Evolutionary conservation across 1,140 invertebrate genomes (phyloP), one percentile per base, ranked within the genome.

Genomic region (Phortica variegata): DNA sequence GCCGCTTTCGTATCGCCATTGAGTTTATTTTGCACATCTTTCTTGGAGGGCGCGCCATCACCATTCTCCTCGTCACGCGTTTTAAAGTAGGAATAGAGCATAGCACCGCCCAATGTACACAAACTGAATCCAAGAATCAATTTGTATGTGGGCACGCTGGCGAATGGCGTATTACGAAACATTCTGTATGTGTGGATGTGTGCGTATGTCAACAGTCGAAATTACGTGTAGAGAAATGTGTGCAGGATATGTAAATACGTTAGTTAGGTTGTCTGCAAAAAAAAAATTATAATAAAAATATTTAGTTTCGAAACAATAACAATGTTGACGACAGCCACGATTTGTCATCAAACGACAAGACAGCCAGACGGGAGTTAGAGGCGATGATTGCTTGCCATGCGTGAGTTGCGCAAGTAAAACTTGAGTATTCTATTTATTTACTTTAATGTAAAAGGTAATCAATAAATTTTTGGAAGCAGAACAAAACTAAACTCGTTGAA

Each of bases 41-140:
- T 44, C 26, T 10, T 45, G 5, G 23, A 23, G 10, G 16, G 20
- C n/a, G 29, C 38, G 12, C 34, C 37, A 6, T 55, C 49, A 3
- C 66, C 54, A 19, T 74, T 57, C 6, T 73, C 68, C 10, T 73
- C 70, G 12, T 62, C 47, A 9, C 58, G 60, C 29, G 51, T 60
- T 58, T 73, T 76, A 17, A 68, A 76, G 36, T 73, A 76, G 5
- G 71, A 53, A 43, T 74, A 76, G 5, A 76, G 43, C 66, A 76
- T 73, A 21, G 68, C 68, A 16, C 73, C 73, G 33, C 73, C 73
- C 7, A 75, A 43, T 6, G 71, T 72, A 31, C 73, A 76, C 43
- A 61, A 62, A 48, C 50, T 79, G 56, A 76, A 56, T 6, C 73
- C 73, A 15, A 76, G 37, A 12, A 75, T 33, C 37, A 79, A 26